Conservation (phyloP, 2,113 vertebrate genomes). For the Psettodes erumei region DNA sequence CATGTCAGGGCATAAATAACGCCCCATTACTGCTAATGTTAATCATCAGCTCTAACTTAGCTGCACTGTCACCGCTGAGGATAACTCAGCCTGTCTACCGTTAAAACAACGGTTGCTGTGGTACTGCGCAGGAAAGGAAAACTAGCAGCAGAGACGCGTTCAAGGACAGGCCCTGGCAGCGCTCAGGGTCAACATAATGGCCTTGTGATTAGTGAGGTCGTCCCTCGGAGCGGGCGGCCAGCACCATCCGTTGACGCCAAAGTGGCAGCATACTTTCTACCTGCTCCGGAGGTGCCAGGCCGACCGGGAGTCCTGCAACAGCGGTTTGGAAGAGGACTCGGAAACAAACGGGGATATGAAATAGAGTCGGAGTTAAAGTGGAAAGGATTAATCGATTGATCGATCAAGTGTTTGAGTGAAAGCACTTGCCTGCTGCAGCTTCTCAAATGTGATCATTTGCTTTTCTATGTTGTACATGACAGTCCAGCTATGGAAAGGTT, state of each 20-base stretch:
- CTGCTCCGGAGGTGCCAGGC: neutral
- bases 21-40: neutral
- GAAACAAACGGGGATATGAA: neutral
- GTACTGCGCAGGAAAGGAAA: neutral
- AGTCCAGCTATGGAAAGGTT: neutral
- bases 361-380: neutral
- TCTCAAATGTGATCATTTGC: neutral
- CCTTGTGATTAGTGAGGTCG: constrained; percentile 3
- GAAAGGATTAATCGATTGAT: neutral
- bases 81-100: neutral
- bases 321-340: neutral
- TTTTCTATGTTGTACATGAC: neutral
- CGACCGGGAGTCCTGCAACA: neutral
- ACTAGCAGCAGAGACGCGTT: neutral
- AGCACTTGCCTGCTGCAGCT: neutral
- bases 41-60: neutral
- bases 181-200: neutral
- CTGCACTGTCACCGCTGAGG: neutral
- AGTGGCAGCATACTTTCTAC: neutral
- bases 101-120: neutral
- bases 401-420: too few species aligned
- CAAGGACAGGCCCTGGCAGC: neutral
- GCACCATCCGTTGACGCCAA: neutral
- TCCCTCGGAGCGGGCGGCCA: neutral
- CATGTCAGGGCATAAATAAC: neutral